These are phyloP conservation scores for Trileptium ribeirensis DNA, from an alignment of 2,888 invertebrate species.

Conservation along the genomic window DNA sequence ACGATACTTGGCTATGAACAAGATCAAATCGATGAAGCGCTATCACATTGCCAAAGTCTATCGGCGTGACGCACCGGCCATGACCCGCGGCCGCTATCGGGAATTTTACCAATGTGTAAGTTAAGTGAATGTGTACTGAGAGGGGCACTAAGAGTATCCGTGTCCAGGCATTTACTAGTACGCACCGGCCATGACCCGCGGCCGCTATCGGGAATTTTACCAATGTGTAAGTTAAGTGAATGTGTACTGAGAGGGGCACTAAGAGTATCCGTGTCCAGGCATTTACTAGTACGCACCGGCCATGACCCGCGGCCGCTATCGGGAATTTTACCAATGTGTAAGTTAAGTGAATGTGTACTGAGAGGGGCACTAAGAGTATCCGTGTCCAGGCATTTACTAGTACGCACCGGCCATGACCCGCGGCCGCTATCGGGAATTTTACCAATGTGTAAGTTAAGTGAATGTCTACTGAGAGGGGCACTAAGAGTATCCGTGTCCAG, in stretches of 20 bases:
- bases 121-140: no score
- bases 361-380: no score
- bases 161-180: slow-evolving; percentile 54
- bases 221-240: slow-evolving; percentile 92
- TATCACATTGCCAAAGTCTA: slow-evolving; percentile 99
- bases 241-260: no score
- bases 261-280: no score
- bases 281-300: slow-evolving; percentile 71
- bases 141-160: no score
- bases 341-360: no score
- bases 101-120: slow-evolving; percentile 99
- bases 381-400: background rate
- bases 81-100: slow-evolving; percentile 86
- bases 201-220: slow-evolving; percentile 94
- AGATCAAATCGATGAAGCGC: slow-evolving; percentile 82
- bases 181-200: slow-evolving; percentile 90
- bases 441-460: slow-evolving; percentile 91
- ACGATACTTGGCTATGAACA: slow-evolving; percentile 93
- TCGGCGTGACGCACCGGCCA: slow-evolving; percentile 90
- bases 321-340: slow-evolving; percentile 99
- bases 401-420: slow-evolving; percentile 93
- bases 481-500: no score
- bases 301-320: slow-evolving; percentile 85
- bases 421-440: slow-evolving; percentile 94
- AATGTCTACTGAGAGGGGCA: no score